Conservation (phyloP, 2,113 vertebrate species). For the Stictonetta naevosa region DNA sequence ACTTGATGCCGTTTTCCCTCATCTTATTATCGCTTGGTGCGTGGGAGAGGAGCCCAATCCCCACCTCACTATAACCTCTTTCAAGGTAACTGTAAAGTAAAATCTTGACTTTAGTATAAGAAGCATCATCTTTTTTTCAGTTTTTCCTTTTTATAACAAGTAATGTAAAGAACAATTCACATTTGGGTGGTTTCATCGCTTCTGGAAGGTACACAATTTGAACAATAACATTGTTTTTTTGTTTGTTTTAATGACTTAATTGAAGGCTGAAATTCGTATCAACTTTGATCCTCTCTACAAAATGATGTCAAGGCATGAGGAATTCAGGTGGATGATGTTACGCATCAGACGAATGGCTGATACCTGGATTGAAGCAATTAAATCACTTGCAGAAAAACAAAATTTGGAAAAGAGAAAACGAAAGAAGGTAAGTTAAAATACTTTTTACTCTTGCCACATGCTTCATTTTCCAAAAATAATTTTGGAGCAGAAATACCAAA, state of each 20-base stretch:
- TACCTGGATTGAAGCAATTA: constrained; percentile 92
- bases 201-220: background rate
- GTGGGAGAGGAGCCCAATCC: too few species aligned
- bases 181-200: background rate
- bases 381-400: constrained; percentile 92
- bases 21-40: too few species aligned
- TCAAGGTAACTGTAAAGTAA: too few species aligned
- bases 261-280: constrained; percentile 89
- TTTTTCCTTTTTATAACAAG: background rate
- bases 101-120: background rate
- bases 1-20: too few species aligned
- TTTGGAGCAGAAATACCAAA: background rate
- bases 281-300: constrained; percentile 92
- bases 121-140: background rate
- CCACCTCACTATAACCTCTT: too few species aligned
- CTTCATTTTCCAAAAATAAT: background rate
- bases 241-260: constrained; percentile 2
- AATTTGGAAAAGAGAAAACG: constrained; percentile 88
- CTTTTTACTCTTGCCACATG: background rate
- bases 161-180: background rate
- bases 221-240: background rate
- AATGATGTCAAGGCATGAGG: constrained; percentile 93
- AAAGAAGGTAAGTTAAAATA: constrained; percentile 86
- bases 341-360: constrained; percentile 95
- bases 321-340: constrained; percentile 98